A percentile compares a stretch with the other conserved stretches of the same genome.
These are phyloP conservation scores for Ditula angustiorana DNA, from an alignment of 2,888 invertebrate species.

Conservation along the genomic window DNA sequence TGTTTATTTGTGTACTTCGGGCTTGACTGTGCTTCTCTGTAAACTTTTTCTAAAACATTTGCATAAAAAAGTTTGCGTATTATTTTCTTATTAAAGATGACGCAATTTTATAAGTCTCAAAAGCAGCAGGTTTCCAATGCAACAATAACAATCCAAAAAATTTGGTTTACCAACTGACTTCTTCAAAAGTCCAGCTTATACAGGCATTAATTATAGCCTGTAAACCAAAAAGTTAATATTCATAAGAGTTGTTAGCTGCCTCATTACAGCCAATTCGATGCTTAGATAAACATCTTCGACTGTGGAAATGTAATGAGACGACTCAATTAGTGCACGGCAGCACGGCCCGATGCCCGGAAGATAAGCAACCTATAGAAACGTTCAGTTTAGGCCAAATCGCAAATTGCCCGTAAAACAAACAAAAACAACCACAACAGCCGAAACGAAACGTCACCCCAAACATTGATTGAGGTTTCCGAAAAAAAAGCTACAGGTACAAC, in stretches of 20 bases:
- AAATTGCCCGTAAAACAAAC: constrained; percentile 82
- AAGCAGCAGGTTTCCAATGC: neutral
- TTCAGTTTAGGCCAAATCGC: constrained; percentile 63
- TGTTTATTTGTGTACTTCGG: constrained; percentile 35
- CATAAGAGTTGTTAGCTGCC: constrained; percentile 75
- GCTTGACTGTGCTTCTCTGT: neutral
- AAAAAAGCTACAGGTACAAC: constrained; percentile 59
- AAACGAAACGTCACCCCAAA: constrained; percentile 75
- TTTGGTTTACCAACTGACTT: constrained; percentile 50
- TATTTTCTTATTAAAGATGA: neutral
- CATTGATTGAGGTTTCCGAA: constrained; percentile 50
- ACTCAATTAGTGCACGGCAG: constrained; percentile 73
- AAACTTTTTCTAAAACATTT: neutral
- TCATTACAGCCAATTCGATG: constrained; percentile 71
- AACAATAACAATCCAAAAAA: neutral
- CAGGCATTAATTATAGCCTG: no score
- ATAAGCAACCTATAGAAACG: constrained; percentile 56
- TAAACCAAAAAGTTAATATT: constrained; percentile 79
- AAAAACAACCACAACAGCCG: constrained; percentile 72
- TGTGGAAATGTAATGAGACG: constrained; percentile 61
- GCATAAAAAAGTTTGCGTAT: neutral
- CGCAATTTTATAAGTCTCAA: neutral
- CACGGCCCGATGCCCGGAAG: constrained; percentile 51
- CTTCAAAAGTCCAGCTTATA: constrained; percentile 59
- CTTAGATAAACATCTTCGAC: constrained; percentile 69